phyloP scores from a whole-genome alignment of 2,113 vertebrate species.

The Zosterops pallidus region DNA sequence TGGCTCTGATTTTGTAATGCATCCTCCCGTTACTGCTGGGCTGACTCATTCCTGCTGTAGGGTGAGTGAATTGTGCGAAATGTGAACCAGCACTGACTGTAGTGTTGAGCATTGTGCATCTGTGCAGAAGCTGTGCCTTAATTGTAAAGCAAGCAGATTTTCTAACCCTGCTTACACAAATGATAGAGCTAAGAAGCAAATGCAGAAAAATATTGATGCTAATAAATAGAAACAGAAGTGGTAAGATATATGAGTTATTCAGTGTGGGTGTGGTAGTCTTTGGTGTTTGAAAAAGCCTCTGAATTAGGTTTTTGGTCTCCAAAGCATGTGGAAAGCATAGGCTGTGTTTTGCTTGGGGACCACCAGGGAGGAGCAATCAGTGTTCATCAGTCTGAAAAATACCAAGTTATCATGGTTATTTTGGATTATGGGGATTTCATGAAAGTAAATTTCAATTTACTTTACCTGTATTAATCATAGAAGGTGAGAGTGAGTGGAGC shows the following conservation, averaged over 20 bases:
- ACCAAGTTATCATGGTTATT: background rate
- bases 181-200: background rate
- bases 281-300: background rate
- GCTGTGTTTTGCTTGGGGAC: background rate
- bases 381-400: background rate
- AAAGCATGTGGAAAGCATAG: background rate
- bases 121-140: background rate
- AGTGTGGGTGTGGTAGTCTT: background rate
- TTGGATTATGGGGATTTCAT: background rate
- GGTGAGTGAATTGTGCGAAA: fast-evolving
- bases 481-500: fast-evolving
- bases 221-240: background rate
- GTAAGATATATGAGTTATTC: background rate
- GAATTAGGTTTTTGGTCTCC: background rate
- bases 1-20: background rate
- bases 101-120: background rate
- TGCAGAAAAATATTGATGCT: background rate
- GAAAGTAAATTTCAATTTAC: background rate
- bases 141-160: background rate
- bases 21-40: background rate
- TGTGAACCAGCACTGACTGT: background rate
- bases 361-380: background rate
- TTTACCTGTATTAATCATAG: background rate
- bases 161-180: background rate
- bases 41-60: background rate